Base-by-base conservation (phyloP, 2,888 invertebrate genomes). In the Timandra comae region DNA sequence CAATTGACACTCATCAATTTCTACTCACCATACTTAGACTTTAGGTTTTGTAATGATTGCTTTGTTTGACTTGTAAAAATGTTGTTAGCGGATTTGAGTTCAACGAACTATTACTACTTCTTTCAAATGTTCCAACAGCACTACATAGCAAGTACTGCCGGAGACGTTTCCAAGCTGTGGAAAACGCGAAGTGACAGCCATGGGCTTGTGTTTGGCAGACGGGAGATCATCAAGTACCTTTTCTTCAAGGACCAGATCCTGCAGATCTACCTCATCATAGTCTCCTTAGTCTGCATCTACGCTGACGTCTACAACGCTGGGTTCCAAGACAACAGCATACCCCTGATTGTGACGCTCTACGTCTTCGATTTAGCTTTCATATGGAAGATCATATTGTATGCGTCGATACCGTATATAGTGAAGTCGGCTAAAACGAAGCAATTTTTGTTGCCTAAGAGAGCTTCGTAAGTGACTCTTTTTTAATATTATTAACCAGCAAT, bases 271-370 rank as follows among this genome's bases (percentile, higher is more conserved):
- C 37, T 78, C 9, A 69, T 75, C 27, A 12, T 59, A 2, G 43
- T 77, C 2, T 69, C 66, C 3, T 25, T 76, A n/a, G 28, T 49
- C 0, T 70, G 72, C 36, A 49, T 80, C 2, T 72, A 65, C 32
- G 38, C 50, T 1, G 78, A 80, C 35, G 41, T 73, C 1, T 80
- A 75, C 35, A 81, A 79, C 26, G 74, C 72, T 0, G 77, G 78
- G 1, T 80, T 70, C 35, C 63, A 78, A 45, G 44, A 63, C 37
- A 80, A 80, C 35, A 46, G 55, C 0, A 38, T 37, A 2, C 21
- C 38, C 2, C 9, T 75, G 1, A 49, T 80, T 1, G n/a, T 56
- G 0, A 27, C 43, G 0, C 48, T 80, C 0, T 79, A 80, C 27
- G 41, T 47, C 0, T 39, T 79, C 31, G 80, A 80, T 33, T n/a